A percentile compares a stretch with the other conserved stretches of the same genome.
Evolutionary conservation across 2,113 vertebrate species (phyloP).

Genomic region (Dromiciops gliroides): DNA sequence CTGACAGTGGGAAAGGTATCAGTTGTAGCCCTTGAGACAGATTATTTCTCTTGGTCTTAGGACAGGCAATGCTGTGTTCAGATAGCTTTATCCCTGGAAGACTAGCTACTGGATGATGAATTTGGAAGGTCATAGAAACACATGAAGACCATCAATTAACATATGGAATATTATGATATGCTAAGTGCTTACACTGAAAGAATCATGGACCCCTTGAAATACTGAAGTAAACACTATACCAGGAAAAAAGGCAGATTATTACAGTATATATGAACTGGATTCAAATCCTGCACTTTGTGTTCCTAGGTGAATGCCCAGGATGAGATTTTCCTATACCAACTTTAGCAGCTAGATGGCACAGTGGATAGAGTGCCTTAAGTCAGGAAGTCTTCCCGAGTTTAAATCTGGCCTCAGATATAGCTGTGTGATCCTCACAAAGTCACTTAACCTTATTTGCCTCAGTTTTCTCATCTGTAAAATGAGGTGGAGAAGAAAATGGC

Average conservation of each 20-base stretch:
- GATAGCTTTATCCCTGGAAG: background rate
- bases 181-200: background rate
- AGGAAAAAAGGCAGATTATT: background rate
- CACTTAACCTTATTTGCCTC: background rate
- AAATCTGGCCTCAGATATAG: too few species aligned
- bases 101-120: background rate
- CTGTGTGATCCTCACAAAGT: too few species aligned
- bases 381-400: too few species aligned
- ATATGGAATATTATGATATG: background rate
- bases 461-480: background rate
- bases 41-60: background rate
- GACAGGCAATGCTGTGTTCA: background rate
- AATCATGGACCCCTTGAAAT: background rate
- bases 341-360: too few species aligned
- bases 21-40: background rate
- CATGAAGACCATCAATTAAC: background rate
- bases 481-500: background rate
- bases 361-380: too few species aligned
- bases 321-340: too few species aligned
- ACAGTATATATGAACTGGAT: too few species aligned
- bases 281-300: too few species aligned
- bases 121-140: background rate
- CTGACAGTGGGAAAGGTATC: background rate
- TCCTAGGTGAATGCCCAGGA: too few species aligned
- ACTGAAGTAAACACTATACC: background rate